Percentiles rank a stretch among this genome's conserved stretches.
phyloP scores from a whole-genome alignment of 2,113 vertebrate species.

The Saccopteryx leptura region DNA sequence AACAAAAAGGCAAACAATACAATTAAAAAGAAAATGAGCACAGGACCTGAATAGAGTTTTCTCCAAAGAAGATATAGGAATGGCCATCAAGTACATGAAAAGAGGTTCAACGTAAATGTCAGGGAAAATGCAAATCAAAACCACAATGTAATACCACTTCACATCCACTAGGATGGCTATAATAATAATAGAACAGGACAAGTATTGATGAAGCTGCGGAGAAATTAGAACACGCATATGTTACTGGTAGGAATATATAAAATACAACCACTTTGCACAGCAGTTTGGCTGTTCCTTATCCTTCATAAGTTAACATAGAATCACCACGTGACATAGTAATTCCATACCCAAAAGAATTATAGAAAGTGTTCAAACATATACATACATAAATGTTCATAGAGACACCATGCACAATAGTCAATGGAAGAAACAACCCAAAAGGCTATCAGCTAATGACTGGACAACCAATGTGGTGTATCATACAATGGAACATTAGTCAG shows the following conservation, averaged over 20 bases:
- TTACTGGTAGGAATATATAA: neutral
- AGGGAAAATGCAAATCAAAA: constrained; percentile 35
- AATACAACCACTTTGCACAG: neutral
- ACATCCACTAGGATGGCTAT: neutral
- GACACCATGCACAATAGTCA: neutral
- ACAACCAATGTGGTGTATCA: neutral
- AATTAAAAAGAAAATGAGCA: constrained; percentile 28
- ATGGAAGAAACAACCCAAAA: neutral
- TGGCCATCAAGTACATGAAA: neutral
- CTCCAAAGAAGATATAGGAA: neutral
- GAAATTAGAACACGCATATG: neutral
- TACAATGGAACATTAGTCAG: neutral
- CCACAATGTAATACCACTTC: neutral
- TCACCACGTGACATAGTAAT: neutral
- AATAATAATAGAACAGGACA: neutral
- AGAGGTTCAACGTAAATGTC: neutral
- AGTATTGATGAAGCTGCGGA: neutral
- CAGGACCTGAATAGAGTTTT: neutral
- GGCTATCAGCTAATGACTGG: neutral
- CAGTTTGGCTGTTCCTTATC: neutral
- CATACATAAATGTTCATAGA: neutral
- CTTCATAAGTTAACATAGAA: neutral
- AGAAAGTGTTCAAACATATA: constrained; percentile 8
- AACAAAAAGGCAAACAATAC: neutral
- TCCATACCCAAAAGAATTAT: neutral